Evolutionary conservation across 2,888 invertebrate species (phyloP), one percentile per base, ranked within the genome.

Genomic region (Ypsolopha scabrella): DNA sequence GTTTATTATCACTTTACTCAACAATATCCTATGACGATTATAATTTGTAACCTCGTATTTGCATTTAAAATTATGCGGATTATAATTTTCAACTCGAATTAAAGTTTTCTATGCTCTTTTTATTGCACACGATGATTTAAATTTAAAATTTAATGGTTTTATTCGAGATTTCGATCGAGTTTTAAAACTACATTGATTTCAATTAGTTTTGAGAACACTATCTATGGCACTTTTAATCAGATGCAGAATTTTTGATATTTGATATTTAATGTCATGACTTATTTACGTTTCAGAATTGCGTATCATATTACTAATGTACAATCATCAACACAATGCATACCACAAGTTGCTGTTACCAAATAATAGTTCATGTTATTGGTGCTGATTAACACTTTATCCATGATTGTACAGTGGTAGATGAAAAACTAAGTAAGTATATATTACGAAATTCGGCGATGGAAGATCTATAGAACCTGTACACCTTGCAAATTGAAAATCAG

Each of bases 211-310:
- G 63, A 66, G 71, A 71, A 77, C 70, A 72, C 13, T 14, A 65
- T 65, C 67, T 83, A 85, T 83, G 85, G 85, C 85, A 85, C 83
- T 65, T 75, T 70, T 73, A 70, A 72, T 82, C 81, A 82, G 81
- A 82, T 82, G 75, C 73, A 68, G 14, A 48, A 35, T 41, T 39
- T 41, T 51, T 49, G 10, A 34, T 36, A 49, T 50, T n/a, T 36
- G 13, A 35, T 50, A 48, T 50, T 55, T 52, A 50, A 52, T 56
- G 53, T 57, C 46, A 48, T 57, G 43, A 11, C 7, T 38, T 43
- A 14, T 13, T 14, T 24, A 43, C 14, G 24, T 13, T 14, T 1
- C 13, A 24, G 24, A 24, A 24, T 24, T 24, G 24, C 2, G 2
- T 24, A 24, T 24, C 24, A 4, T 4, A 24, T 24, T 24, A 24